A percentile compares a stretch with the other conserved stretches of the same genome.
Conservation (phyloP, 1,140 invertebrate genomes). For the Babylonia areolata region DNA sequence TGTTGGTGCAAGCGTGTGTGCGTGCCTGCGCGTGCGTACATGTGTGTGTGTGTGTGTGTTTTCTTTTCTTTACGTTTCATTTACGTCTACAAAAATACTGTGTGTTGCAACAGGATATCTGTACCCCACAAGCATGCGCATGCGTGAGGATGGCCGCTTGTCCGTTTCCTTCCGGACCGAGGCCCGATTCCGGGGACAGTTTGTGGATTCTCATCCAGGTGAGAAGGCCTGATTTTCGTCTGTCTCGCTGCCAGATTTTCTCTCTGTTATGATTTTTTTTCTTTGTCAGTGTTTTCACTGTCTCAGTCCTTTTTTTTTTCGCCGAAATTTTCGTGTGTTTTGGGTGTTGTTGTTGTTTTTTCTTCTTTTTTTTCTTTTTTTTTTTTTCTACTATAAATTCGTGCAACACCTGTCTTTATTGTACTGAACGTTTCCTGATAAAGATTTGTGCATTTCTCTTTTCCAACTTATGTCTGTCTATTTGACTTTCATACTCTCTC, state of each 20-base stretch:
- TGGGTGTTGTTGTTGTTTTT: background rate
- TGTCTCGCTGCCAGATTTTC: background rate
- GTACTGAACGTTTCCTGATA: too few species aligned
- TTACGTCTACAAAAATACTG: too few species aligned
- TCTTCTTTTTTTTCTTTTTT: background rate
- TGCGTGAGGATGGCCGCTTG: constrained; percentile 71
- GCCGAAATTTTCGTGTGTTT: background rate
- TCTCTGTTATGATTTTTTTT: background rate
- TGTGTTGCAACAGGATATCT: constrained; percentile 64
- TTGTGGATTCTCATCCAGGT: constrained; percentile 69
- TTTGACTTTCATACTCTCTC: too few species aligned
- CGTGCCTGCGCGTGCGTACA: too few species aligned
- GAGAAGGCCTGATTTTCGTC: constrained; percentile 8
- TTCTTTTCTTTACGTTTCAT: too few species aligned
- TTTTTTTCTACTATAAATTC: too few species aligned
- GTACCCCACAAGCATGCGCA: constrained; percentile 74
- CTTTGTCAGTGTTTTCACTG: too few species aligned
- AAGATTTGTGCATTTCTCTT: too few species aligned
- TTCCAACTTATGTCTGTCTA: too few species aligned
- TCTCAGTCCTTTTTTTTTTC: background rate
- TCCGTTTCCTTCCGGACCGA: constrained; percentile 73
- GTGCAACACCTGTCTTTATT: too few species aligned
- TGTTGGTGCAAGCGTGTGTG: too few species aligned
- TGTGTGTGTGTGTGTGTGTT: too few species aligned
- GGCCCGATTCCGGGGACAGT: constrained; percentile 74